Evolutionary conservation across 2,113 vertebrate genomes (phyloP).

Genomic region (Podocnemis expansa): DNA sequence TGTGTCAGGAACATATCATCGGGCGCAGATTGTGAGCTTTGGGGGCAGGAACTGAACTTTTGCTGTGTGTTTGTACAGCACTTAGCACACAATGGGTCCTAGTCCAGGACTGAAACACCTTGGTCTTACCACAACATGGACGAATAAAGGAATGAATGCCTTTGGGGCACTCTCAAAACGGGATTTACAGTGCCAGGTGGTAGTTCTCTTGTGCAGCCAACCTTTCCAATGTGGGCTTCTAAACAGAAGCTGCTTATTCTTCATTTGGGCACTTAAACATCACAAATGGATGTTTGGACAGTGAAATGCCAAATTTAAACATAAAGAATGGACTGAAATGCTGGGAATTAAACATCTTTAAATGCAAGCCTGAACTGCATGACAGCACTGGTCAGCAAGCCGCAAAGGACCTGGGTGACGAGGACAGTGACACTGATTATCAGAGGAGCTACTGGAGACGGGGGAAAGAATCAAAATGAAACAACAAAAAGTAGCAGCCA

Average conservation of each 20-base stretch:
- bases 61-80: not conserved
- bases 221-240: not conserved
- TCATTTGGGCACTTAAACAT: too few relatives aligned
- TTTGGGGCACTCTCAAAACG: not conserved
- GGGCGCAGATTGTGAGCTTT: not conserved
- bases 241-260: not conserved
- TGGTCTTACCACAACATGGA: not conserved
- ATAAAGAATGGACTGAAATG: too few relatives aligned
- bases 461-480: not conserved
- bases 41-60: not conserved
- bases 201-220: not conserved
- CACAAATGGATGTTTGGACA: not conserved
- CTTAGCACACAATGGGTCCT: rapidly evolving
- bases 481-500: not conserved
- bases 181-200: not conserved
- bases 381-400: not conserved
- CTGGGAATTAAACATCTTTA: too few relatives aligned
- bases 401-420: not conserved
- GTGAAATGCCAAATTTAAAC: not conserved
- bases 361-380: too few relatives aligned
- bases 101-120: not conserved
- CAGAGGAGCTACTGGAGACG: not conserved
- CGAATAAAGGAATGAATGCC: not conserved
- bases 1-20: slow-evolving; percentile 8
- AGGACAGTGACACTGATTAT: not conserved